phyloP scores from a whole-genome alignment of 2,888 invertebrate species.

The Liodrosophila aerea region DNA sequence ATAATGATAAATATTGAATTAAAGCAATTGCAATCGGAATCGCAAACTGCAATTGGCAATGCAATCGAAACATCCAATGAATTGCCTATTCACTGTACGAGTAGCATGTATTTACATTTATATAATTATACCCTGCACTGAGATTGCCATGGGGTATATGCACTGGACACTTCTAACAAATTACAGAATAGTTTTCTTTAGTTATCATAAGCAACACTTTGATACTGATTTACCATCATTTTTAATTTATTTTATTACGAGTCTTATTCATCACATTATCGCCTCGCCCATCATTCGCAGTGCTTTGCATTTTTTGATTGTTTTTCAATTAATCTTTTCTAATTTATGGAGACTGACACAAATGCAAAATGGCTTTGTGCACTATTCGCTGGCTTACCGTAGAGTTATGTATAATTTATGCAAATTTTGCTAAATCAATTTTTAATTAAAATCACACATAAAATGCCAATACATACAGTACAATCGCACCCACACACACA shows the following conservation, averaged over 20 bases:
- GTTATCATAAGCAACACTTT: too few species aligned
- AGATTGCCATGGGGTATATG: too few species aligned
- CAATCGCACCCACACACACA: too few species aligned
- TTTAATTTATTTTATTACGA: background rate
- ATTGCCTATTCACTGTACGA: conserved; percentile 13
- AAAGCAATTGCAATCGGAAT: conserved; percentile 29
- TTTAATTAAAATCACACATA: conserved; percentile 66
- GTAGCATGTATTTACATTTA: conserved; percentile 22
- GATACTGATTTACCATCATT: too few species aligned
- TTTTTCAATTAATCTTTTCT: conserved; percentile 70
- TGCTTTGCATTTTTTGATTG: conserved; percentile 23
- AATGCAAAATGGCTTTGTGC: conserved; percentile 37
- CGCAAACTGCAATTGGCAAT: conserved; percentile 25
- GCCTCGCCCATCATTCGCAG: background rate
- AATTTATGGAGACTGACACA: conserved; percentile 66
- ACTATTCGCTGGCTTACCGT: conserved; percentile 56
- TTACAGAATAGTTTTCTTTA: too few species aligned
- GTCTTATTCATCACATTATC: conserved; percentile 11
- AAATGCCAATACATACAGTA: background rate
- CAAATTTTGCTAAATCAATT: conserved; percentile 73
- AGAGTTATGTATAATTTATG: conserved; percentile 72
- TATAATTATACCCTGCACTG: conserved; percentile 17
- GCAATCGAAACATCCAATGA: conserved; percentile 23
- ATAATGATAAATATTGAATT: conserved; percentile 60
- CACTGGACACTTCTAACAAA: too few species aligned